Percentiles rank a stretch among this genome's conserved stretches.
phyloP scores from a whole-genome alignment of 2,888 invertebrate genomes.

The Clistopyga incitator region DNA sequence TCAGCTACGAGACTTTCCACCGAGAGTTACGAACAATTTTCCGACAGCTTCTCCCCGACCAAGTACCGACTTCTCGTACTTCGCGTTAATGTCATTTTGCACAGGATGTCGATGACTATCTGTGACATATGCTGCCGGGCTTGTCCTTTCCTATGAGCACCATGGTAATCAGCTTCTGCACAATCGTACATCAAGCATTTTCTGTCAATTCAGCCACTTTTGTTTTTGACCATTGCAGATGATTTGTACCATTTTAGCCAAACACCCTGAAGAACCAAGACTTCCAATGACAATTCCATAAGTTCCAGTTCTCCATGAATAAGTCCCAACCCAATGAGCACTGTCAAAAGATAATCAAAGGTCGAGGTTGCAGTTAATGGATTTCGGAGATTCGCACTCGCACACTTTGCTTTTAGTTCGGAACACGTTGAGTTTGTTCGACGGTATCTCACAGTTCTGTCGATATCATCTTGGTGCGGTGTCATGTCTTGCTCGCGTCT shows the following conservation, averaged over 20 bases:
- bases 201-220: background rate
- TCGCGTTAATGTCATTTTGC: background rate
- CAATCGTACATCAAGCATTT: background rate
- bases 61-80: background rate
- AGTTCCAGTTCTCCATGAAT: background rate
- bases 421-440: slow-evolving; percentile 6
- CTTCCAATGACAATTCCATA: background rate
- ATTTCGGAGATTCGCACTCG: background rate
- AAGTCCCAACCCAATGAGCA: background rate
- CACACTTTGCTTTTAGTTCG: slow-evolving; percentile 17
- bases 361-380: background rate
- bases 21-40: slow-evolving; percentile 16
- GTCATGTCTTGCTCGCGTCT: slow-evolving; percentile 1
- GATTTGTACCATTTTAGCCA: too few species aligned
- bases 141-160: background rate
- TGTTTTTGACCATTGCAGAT: too few species aligned
- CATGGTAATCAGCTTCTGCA: background rate
- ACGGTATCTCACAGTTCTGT: background rate
- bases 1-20: background rate
- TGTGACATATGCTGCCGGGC: background rate
- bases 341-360: background rate
- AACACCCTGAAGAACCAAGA: too few species aligned
- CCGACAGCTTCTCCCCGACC: background rate
- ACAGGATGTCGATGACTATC: slow-evolving; percentile 2
- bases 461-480: slow-evolving; percentile 1